A percentile compares a stretch with the other conserved stretches of the same genome.
phyloP scores from a whole-genome alignment of 2,113 vertebrate genomes.

The Elachura formosa region DNA sequence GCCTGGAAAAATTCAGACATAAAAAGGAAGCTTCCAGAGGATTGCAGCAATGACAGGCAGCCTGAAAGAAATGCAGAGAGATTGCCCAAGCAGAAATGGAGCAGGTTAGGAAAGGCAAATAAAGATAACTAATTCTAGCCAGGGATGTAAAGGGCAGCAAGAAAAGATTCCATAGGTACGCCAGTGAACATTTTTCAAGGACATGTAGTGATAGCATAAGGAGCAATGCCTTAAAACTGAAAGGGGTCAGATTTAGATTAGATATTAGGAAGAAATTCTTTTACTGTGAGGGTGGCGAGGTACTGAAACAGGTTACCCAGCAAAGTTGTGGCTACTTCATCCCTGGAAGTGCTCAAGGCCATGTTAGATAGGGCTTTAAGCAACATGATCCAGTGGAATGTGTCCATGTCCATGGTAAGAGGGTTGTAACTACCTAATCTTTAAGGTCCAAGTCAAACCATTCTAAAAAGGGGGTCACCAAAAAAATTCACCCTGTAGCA shows the following conservation, averaged over 20 bases:
- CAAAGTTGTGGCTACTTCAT: background rate
- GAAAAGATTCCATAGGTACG: background rate
- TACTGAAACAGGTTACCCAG: background rate
- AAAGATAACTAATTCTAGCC: background rate
- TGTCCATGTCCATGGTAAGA: no score
- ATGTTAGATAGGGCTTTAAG: background rate
- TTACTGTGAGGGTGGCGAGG: background rate
- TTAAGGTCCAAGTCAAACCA: background rate
- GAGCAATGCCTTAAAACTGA: background rate
- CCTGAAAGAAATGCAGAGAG: background rate
- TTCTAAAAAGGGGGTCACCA: background rate
- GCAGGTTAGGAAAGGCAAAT: background rate
- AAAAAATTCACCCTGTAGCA: background rate
- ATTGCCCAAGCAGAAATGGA: background rate
- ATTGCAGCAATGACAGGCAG: background rate
- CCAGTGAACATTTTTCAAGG: background rate
- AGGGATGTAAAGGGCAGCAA: background rate
- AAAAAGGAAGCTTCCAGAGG: background rate
- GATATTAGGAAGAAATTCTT: background rate
- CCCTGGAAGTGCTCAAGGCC: background rate
- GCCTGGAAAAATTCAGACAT: background rate
- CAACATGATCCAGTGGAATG: background rate
- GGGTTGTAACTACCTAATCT: background rate
- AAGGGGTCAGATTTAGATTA: background rate
- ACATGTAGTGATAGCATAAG: background rate